A percentile compares a stretch with the other conserved stretches of the same genome.
These are phyloP conservation scores for Diabrotica balteata DNA, from an alignment of 2,888 invertebrate species.

Conservation along the genomic window DNA sequence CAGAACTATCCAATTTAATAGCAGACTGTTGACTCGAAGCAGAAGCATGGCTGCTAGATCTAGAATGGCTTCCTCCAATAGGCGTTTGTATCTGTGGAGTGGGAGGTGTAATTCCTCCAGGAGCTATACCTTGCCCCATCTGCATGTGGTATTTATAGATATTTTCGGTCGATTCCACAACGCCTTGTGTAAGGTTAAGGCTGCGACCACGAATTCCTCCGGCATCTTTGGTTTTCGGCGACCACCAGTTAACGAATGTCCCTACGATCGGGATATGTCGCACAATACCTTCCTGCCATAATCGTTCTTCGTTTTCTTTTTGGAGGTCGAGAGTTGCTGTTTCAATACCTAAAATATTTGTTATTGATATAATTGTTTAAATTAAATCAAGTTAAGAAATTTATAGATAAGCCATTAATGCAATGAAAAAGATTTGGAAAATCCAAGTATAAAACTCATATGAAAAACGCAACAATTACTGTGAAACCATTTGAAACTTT, in stretches of 20 bases:
- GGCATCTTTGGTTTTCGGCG: conserved; percentile 76
- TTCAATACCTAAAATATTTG: conserved; percentile 76
- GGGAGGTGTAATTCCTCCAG: conserved; percentile 70
- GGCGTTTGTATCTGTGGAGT: conserved; percentile 75
- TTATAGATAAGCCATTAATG: no score
- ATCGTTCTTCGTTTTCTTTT: conserved; percentile 86
- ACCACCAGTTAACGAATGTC: conserved; percentile 95
- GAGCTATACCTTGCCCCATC: conserved; percentile 62
- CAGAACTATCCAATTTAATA: conserved; percentile 9
- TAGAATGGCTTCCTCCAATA: conserved; percentile 68
- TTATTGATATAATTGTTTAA: no score
- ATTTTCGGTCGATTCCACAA: conserved; percentile 82
- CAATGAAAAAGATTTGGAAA: no score
- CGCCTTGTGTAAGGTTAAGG: conserved; percentile 79
- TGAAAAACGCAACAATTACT: no score
- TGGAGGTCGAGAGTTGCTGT: conserved; percentile 91
- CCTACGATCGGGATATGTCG: conserved; percentile 95
- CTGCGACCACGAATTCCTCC: conserved; percentile 84
- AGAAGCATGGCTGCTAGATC: conserved; percentile 69
- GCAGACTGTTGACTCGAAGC: conserved; percentile 43
- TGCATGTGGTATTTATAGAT: conserved; percentile 87
- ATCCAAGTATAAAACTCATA: no score
- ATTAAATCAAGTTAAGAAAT: no score
- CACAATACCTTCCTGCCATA: conserved; percentile 94
- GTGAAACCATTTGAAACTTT: no score